Evolutionary conservation across 2,797 vertebrate species (phyloP).

Genomic region (Anguilla obscura): DNA sequence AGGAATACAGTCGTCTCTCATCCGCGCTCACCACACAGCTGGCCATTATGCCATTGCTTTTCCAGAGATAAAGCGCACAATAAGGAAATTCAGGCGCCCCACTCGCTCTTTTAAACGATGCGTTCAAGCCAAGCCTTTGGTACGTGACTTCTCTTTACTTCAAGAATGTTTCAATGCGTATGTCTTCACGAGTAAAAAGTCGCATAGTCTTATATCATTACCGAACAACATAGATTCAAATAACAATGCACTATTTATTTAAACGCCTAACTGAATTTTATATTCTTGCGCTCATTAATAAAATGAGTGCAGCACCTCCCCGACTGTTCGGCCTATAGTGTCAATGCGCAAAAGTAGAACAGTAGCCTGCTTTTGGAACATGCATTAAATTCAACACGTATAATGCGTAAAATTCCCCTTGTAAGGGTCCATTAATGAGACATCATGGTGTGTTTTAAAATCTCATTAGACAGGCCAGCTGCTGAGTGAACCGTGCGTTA

Average conservation of each 20-base stretch:
- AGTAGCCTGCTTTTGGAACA: conserved; percentile 38
- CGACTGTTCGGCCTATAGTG: conserved; percentile 1
- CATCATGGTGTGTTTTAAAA: conserved; percentile 78
- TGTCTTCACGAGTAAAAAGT: neutral
- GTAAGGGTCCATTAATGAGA: conserved; percentile 70
- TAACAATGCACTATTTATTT: neutral
- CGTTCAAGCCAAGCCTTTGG: conserved; percentile 5
- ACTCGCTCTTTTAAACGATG: conserved; percentile 6
- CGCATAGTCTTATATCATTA: neutral
- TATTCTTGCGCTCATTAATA: neutral
- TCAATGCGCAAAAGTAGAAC: neutral
- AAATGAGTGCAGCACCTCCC: neutral
- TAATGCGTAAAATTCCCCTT: conserved; percentile 75
- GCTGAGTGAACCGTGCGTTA: conserved; percentile 75
- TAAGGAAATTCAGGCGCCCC: conserved; percentile 34
- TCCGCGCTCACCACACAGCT: conserved; percentile 52
- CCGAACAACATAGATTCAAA: neutral
- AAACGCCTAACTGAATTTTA: neutral
- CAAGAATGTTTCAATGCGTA: neutral
- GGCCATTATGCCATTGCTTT: conserved; percentile 38
- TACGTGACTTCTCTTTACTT: conserved; percentile 21
- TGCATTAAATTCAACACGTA: conserved; percentile 68
- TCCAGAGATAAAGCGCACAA: conserved; percentile 34
- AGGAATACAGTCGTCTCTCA: conserved; percentile 70
- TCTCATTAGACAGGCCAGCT: conserved; percentile 78